Evolutionary conservation across 2,113 vertebrate species (phyloP).

Genomic region (Andinoacara biseriatus): DNA sequence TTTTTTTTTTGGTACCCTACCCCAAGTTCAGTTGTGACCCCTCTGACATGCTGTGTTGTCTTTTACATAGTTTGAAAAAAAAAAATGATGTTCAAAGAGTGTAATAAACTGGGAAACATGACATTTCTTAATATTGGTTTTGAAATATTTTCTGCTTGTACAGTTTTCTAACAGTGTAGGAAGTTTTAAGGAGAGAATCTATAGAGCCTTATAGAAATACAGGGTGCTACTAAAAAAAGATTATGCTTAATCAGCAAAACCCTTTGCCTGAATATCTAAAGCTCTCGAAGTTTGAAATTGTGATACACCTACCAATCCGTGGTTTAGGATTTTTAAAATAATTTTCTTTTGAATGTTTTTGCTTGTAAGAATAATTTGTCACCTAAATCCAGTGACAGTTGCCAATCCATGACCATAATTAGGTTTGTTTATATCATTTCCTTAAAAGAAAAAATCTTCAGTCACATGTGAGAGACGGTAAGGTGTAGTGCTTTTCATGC

Average conservation of each 20-base stretch:
- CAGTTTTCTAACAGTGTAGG: too few relatives aligned
- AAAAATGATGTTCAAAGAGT: neutral
- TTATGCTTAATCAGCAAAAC: too few relatives aligned
- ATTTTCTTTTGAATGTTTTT: neutral
- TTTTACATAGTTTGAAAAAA: too few relatives aligned
- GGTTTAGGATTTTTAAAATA: neutral
- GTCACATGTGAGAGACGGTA: neutral
- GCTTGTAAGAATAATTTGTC: neutral
- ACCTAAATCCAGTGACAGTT: neutral
- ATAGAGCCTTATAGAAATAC: neutral
- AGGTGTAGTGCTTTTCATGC: neutral
- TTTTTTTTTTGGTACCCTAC: neutral
- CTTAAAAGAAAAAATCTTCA: neutral
- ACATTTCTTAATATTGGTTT: neutral
- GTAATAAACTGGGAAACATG: neutral
- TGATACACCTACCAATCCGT: too few relatives aligned
- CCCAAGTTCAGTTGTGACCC: neutral
- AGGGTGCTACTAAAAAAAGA: too few relatives aligned
- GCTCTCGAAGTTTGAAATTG: too few relatives aligned
- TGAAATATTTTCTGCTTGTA: neutral
- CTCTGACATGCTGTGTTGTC: too few relatives aligned
- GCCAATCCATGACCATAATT: neutral
- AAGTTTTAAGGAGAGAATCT: neutral
- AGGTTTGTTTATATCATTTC: neutral
- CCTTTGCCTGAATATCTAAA: too few relatives aligned